Evolutionary conservation across 1,140 invertebrate species (phyloP).

Genomic region (Aphelenchoides fujianensis): DNA sequence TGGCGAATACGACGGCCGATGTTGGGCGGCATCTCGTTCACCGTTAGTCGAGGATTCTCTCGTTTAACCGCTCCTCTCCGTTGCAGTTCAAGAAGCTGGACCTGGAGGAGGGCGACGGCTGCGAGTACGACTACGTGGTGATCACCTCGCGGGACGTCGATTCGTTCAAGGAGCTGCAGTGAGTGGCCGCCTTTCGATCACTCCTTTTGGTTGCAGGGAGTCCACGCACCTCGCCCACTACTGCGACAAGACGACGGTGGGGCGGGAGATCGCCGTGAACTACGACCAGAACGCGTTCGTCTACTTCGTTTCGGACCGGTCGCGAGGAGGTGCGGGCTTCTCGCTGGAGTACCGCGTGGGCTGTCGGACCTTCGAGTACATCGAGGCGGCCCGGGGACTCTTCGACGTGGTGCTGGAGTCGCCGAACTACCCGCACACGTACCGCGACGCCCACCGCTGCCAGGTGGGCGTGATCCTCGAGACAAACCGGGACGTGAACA

Average conservation of each 20-base stretch:
- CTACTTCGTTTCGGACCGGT: constrained; percentile 53
- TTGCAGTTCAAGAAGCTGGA: constrained; percentile 44
- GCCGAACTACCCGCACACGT: constrained; percentile 43
- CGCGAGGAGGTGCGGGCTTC: constrained; percentile 46
- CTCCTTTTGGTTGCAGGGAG: constrained; percentile 25
- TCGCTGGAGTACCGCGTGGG: constrained; percentile 46
- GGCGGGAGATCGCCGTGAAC: constrained; percentile 29
- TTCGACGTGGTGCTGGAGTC: constrained; percentile 41
- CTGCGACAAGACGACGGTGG: constrained; percentile 36
- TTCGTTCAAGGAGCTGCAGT: constrained; percentile 8
- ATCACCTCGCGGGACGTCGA: constrained; percentile 31
- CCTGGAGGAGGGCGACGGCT: constrained; percentile 45
- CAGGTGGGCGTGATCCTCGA: constrained; percentile 50
- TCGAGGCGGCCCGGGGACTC: constrained; percentile 29
- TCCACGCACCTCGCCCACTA: constrained; percentile 23
- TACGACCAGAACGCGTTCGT: constrained; percentile 41
- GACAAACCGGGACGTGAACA: constrained; percentile 46
- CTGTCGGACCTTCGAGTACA: constrained; percentile 52
- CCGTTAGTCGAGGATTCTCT: no score
- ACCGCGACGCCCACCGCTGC: constrained; percentile 36
- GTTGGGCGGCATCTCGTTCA: constrained; percentile 40
- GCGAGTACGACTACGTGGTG: constrained; percentile 51
- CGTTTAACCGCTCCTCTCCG: no score
- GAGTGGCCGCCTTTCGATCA: constrained; percentile 11
- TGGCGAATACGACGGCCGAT: constrained; percentile 48